Evolutionary conservation across 2,888 invertebrate species (phyloP), one percentile per base, ranked within the genome.

Genomic region (Prosopocoilus inquinatus): DNA sequence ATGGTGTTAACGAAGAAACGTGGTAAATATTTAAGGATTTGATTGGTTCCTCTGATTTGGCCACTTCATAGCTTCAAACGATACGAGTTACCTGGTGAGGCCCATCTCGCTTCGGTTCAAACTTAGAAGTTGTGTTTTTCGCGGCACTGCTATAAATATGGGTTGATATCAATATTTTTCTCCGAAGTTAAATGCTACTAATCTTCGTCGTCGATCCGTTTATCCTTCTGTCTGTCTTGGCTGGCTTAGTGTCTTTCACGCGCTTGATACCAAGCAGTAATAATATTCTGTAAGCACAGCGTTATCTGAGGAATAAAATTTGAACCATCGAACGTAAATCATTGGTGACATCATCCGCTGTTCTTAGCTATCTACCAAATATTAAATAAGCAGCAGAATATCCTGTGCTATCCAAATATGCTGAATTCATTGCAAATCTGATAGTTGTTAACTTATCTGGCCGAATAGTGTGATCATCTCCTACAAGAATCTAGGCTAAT

Each of bases 291-390:
- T 11, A 52, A 13, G 20, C 44, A 15, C 3, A 52, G 39, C 2
- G 47, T 47, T 12, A 50, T 57, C 13, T 60, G 60, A 41, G 58
- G 55, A 3, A 55, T 58, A 7, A 49, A 38, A 44, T 45, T 28
- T 48, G 41, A 8, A 45, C 41, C 35, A 56, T 62, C 54, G 39
- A 44, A 20, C 9, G 38, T 9, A 28, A 5, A 20, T 54, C 54
- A 12, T 44, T 34, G 2, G 49, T 50, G 13, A 52, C 57, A 7
- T 65, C 60, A 33, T 53, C 41, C 2, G 62, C 62, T 61, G 55
- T 62, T 48, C 60, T 55, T 7, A 71, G 15, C 43, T 73, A 68
- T 4, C 68, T 53, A 1, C 61, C 71, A 38, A 70, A 68, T 0
- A 61, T 66, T 1, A 71, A 53, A 33, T 62, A 70, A 1, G 70